These are phyloP conservation scores for Monochamus saltuarius DNA, from an alignment of 1,140 invertebrate genomes.

Conservation along the genomic window DNA sequence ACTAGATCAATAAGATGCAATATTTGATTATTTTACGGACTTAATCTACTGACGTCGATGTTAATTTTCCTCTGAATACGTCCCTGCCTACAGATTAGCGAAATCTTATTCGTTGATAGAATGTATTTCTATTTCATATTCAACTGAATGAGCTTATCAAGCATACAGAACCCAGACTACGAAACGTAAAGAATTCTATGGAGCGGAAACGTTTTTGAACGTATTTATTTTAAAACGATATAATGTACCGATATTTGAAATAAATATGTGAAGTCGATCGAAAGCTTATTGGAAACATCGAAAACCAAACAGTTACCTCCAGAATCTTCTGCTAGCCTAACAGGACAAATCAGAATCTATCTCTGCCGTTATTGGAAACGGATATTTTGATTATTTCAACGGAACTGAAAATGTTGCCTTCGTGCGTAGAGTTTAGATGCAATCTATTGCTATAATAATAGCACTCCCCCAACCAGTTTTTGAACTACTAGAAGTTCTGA, in stretches of 20 bases:
- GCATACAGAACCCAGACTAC: neutral
- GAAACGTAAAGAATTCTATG: constrained; percentile 11
- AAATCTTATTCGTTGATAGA: too few relatives aligned
- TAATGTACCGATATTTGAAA: neutral
- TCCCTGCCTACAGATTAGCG: too few relatives aligned
- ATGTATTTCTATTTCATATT: constrained; percentile 3
- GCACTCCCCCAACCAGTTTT: too few relatives aligned
- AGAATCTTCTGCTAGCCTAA: constrained; percentile 24
- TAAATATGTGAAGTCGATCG: constrained; percentile 2
- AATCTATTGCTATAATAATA: too few relatives aligned
- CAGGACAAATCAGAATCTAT: constrained; percentile 29
- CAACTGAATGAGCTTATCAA: neutral
- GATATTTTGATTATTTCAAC: too few relatives aligned
- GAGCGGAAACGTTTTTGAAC: neutral
- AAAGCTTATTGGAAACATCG: constrained; percentile 31
- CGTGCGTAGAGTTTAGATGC: too few relatives aligned
- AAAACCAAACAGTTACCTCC: constrained; percentile 29
- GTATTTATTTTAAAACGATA: constrained; percentile 4
- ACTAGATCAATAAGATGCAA: too few relatives aligned
- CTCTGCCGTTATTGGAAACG: constrained; percentile 26
- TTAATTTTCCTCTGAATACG: too few relatives aligned
- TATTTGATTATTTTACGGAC: too few relatives aligned
- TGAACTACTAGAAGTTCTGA: too few relatives aligned
- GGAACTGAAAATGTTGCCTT: constrained; percentile 11
- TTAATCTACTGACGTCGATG: too few relatives aligned